These are phyloP conservation scores for Chrysolina haemoptera DNA, from an alignment of 2,888 invertebrate genomes.

Conservation along the genomic window DNA sequence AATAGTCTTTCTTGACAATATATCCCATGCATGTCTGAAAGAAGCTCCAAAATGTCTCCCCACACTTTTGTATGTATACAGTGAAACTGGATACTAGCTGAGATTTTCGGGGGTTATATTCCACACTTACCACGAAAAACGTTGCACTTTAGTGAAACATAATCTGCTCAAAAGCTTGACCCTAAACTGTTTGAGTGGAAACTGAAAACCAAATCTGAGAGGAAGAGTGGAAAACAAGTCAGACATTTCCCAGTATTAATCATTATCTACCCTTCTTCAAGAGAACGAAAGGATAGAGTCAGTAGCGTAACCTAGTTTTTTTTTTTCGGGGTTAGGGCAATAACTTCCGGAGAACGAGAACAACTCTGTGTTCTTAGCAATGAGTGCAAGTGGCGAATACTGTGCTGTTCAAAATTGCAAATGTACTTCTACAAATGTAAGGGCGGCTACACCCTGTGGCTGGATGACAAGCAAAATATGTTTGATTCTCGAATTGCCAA, in stretches of 20 bases:
- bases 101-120: constrained; percentile 40
- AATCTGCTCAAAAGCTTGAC: constrained; percentile 48
- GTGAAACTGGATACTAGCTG: constrained; percentile 34
- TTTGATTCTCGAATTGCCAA: too few relatives aligned
- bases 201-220: constrained; percentile 27
- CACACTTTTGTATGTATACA: constrained; percentile 34
- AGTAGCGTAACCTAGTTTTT: not conserved
- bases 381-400: too few relatives aligned
- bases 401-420: too few relatives aligned
- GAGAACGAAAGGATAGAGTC: not conserved
- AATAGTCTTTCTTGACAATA: too few relatives aligned
- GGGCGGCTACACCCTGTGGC: too few relatives aligned
- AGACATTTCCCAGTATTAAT: not conserved
- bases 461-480: too few relatives aligned
- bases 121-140: constrained; percentile 40
- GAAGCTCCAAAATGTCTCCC: constrained; percentile 1
- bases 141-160: constrained; percentile 45
- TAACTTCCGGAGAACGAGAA: too few relatives aligned
- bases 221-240: constrained; percentile 9
- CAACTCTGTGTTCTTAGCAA: too few relatives aligned
- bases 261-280: not conserved
- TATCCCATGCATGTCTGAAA: constrained; percentile 23
- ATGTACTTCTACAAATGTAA: too few relatives aligned
- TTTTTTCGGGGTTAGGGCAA: too few relatives aligned
- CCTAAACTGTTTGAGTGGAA: constrained; percentile 43